Evolutionary conservation across 2,113 vertebrate genomes (phyloP), one percentile per base, ranked within the genome.

Genomic region (Clupea harengus): DNA sequence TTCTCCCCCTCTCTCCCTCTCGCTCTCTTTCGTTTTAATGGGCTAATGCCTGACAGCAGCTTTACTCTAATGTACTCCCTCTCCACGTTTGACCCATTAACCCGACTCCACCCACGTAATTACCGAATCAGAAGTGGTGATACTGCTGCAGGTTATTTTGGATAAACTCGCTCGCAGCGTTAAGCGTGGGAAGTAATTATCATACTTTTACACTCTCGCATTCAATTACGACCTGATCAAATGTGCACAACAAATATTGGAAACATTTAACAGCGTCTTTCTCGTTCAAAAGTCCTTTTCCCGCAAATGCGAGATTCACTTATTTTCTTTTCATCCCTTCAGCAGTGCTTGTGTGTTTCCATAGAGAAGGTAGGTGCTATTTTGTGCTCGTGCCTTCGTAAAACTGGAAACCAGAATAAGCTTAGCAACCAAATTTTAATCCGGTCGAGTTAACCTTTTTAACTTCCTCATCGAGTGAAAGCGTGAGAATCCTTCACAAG

Each of bases 81-180:
- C 60, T 86, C 85, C 85, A 88, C 89, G 89, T 88, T 72, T 94
- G 92, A 94, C 93, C 95, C 92, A 89, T 92, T 94, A 94, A 94
- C 94, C 93, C 90, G 88, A 91, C 93, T 91, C 93, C 93, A 92
- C 94, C 94, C 92, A 91, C 91, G 87, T 93, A 94, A 95, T 95
- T 94, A 95, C 91, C 87, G 89, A 93, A 93, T 95, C 92, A 95
- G 90, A 92, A 90, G 90, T 89, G n/a, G 87, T 88, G 91, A 88
- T 89, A 93, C 94, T 91, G 91, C 93, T 93, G 88, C 92, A 89
- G 93, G 93, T 93, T 93, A 93, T 93, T 94, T 90, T 85, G 91
- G 75, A 91, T 91, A 91, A 92, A 90, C 86, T 86, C 78, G 83
- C 81, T 88, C 60, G 78, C 44, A 75, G 84, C 50, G 57, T 45